Evolutionary conservation across 2,888 invertebrate species (phyloP).

Genomic region (Melinaea marsaeus): DNA sequence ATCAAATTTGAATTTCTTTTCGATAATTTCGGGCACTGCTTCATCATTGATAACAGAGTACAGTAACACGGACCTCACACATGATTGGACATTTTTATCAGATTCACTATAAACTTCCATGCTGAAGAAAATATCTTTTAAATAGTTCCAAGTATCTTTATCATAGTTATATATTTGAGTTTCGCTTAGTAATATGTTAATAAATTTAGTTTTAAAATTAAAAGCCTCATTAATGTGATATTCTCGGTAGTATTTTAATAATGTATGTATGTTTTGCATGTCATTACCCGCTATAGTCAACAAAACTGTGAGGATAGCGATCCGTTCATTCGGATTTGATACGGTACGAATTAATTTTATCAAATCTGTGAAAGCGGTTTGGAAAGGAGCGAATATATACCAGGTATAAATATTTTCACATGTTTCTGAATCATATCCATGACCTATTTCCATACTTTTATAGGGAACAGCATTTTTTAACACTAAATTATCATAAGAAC

Average conservation of each 20-base stretch:
- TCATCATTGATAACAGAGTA: constrained; percentile 43
- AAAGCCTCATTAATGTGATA: constrained; percentile 48
- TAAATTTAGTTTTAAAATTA: constrained; percentile 41
- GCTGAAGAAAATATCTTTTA: constrained; percentile 48
- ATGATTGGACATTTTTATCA: constrained; percentile 46
- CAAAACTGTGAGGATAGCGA: constrained; percentile 45
- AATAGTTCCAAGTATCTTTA: constrained; percentile 47
- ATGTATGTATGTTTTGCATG: constrained; percentile 38
- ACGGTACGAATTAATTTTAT: constrained; percentile 50
- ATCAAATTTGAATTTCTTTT: constrained; percentile 42
- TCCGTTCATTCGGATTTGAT: constrained; percentile 46
- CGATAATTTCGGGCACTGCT: constrained; percentile 46
- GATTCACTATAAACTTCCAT: constrained; percentile 47
- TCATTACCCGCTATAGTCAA: constrained; percentile 42
- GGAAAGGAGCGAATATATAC: constrained; percentile 55
- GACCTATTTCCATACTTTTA: background rate
- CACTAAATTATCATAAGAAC: constrained; percentile 25
- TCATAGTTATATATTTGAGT: constrained; percentile 43
- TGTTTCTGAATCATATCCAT: background rate
- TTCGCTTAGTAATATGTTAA: constrained; percentile 39
- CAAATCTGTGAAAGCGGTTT: constrained; percentile 49
- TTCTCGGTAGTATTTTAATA: constrained; percentile 47
- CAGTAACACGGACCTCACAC: constrained; percentile 44
- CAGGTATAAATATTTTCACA: constrained; percentile 40
- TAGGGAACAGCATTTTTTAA: constrained; percentile 10